Conservation (phyloP, 2,113 vertebrate genomes). For the Acanthisitta chloris region DNA sequence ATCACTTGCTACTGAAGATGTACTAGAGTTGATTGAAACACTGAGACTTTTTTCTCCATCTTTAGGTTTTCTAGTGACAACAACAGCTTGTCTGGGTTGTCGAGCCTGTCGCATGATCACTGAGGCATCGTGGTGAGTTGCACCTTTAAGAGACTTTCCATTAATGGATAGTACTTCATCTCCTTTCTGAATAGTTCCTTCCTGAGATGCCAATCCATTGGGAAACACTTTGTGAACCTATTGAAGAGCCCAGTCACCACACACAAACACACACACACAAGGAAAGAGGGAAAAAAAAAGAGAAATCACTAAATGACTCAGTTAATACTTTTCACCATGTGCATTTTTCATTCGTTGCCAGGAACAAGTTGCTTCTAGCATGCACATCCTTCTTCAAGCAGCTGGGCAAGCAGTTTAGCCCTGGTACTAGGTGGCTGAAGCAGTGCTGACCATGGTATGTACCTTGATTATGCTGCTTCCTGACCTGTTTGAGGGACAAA, state of each 20-base stretch:
- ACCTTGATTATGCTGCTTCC: background rate
- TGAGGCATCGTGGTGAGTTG: slow-evolving; percentile 82
- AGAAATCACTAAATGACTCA: background rate
- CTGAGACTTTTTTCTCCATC: slow-evolving; percentile 9
- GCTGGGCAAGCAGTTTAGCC: background rate
- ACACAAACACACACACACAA: background rate
- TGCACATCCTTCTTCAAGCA: background rate
- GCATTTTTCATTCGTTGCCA: background rate
- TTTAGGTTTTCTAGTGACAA: slow-evolving; percentile 81
- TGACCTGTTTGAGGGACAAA: background rate
- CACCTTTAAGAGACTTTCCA: slow-evolving; percentile 85
- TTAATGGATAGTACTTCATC: slow-evolving; percentile 94
- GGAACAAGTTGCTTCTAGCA: background rate
- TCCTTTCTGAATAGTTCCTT: slow-evolving; percentile 93
- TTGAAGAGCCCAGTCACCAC: background rate
- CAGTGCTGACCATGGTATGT: accelerated
- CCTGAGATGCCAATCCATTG: slow-evolving; percentile 84
- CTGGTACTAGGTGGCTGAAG: background rate
- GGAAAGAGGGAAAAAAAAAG: background rate
- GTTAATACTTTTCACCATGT: background rate
- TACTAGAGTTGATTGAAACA: background rate
- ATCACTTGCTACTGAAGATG: slow-evolving; percentile 33
- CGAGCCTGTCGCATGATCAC: slow-evolving; percentile 85
- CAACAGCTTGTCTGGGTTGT: slow-evolving; percentile 81
- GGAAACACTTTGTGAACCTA: slow-evolving; percentile 94